Conservation (phyloP, 2,888 invertebrate species). For the Plebejus argus region DNA sequence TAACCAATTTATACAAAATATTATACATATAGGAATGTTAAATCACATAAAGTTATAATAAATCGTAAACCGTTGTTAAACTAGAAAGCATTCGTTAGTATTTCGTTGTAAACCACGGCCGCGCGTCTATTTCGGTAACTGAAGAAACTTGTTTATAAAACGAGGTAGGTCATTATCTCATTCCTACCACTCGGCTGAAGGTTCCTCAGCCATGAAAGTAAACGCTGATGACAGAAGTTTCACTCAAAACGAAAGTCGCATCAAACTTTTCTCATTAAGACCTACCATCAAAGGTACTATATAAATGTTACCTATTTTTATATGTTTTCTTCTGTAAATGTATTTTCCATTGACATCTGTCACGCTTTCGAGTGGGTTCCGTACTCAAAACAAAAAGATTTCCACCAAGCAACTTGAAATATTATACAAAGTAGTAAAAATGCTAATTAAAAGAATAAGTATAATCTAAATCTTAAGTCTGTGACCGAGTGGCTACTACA, state of each 20-base stretch:
- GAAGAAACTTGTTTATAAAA: constrained; percentile 68
- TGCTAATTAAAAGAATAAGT: constrained; percentile 1
- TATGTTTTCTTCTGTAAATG: constrained; percentile 62
- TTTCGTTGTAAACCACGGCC: constrained; percentile 48
- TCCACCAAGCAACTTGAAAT: background rate
- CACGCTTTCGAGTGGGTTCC: background rate
- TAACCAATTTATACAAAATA: background rate
- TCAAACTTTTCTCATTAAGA: constrained; percentile 80
- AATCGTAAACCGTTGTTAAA: constrained; percentile 5
- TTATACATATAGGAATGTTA: background rate
- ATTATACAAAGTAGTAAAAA: background rate
- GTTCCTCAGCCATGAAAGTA: constrained; percentile 63
- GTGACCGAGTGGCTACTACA: background rate
- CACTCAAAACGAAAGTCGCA: constrained; percentile 74
- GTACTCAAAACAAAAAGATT: background rate
- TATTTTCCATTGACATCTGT: constrained; percentile 47
- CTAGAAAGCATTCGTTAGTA: constrained; percentile 24
- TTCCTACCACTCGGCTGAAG: constrained; percentile 53
- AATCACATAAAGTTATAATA: background rate
- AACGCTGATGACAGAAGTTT: constrained; percentile 75
- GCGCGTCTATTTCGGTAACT: constrained; percentile 59
- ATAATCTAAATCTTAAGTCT: background rate
- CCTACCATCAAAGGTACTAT: constrained; percentile 73
- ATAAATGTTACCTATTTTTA: constrained; percentile 73
- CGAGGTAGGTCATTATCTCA: constrained; percentile 61